A percentile compares a stretch with the other conserved stretches of the same genome.
Evolutionary conservation across 2,113 vertebrate species (phyloP).

Genomic region (Actinemys pallida): DNA sequence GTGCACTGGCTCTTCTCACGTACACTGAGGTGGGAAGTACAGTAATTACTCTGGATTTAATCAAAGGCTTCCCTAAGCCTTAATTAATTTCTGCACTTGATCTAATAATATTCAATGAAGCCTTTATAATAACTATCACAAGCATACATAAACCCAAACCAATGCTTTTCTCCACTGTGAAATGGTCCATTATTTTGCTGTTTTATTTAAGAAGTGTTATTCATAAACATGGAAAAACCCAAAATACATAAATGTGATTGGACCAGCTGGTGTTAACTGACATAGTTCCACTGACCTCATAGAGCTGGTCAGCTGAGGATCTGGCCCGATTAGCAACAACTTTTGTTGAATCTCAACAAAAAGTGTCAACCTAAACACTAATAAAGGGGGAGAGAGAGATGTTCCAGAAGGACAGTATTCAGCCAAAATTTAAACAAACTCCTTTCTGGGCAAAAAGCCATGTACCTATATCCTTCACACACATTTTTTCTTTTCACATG

Average conservation of each 20-base stretch:
- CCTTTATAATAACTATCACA: conserved; percentile 17
- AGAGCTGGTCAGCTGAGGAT: neutral
- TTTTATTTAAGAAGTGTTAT: neutral
- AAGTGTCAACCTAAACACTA: neutral
- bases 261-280: neutral
- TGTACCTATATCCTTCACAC: neutral
- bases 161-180: neutral
- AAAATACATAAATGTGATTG: neutral
- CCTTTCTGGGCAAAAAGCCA: neutral
- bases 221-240: neutral
- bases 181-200: neutral
- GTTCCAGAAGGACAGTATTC: neutral
- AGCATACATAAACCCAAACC: neutral
- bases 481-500: neutral
- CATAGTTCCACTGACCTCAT: neutral
- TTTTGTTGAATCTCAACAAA: neutral
- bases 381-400: neutral
- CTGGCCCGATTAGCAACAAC: neutral
- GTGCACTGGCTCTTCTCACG: conserved; percentile 17
- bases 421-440: neutral
- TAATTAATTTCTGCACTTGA: conserved; percentile 50
- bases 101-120: conserved; percentile 58
- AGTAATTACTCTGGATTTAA: conserved; percentile 66
- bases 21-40: conserved; percentile 35
- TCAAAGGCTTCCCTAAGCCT: conserved; percentile 61